Evolutionary conservation across 1,140 invertebrate species (phyloP), one percentile per base, ranked within the genome.

Genomic region (Tetragonula clypearis): DNA sequence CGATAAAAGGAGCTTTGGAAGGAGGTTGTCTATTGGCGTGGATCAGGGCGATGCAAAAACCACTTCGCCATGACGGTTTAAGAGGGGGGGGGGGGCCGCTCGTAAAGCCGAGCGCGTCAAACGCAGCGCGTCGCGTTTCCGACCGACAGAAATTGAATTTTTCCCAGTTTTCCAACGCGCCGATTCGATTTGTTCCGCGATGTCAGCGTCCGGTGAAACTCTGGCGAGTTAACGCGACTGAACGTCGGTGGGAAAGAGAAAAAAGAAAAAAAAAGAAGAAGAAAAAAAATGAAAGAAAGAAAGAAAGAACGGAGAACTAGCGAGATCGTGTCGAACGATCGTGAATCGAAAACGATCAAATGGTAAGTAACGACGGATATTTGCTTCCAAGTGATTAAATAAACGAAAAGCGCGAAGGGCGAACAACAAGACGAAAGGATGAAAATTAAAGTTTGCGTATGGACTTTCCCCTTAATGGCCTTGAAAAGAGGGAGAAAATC

Each of bases 111-210:
- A 41, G 30, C 65, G 75, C 78, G 83, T 85, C 78, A 85, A 78
- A 68, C 60, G 74, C 66, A 77, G 84, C 41, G 84, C 41, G 17
- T 60, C 77, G 83, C 84, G 83, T 86, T 88, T 80, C 62, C 68
- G 66, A 56, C 76, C 76, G 71, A 73, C 26, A 66, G 53, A 88
- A 89, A 89, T 89, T 86, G 84, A 88, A 79, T 89, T 89, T 79
- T 68, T 49, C 58, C 71, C 72, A 88, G 87, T 83, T 89, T 79
- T 66, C 66, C 79, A 55, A 65, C 76, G 76, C 76, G 79, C 56
- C 87, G 75, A 89, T 88, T 89, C 76, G 87, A 89, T 89, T 89
- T 86, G 87, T 86, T 49, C 76, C 66, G 72, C 53, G 78, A 74
- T 62, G 60, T 86, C 86, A 79, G 86, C 72, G 58, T 49, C 71